Conservation (phyloP, 2,888 invertebrate genomes). For the Urechis unicinctus region DNA sequence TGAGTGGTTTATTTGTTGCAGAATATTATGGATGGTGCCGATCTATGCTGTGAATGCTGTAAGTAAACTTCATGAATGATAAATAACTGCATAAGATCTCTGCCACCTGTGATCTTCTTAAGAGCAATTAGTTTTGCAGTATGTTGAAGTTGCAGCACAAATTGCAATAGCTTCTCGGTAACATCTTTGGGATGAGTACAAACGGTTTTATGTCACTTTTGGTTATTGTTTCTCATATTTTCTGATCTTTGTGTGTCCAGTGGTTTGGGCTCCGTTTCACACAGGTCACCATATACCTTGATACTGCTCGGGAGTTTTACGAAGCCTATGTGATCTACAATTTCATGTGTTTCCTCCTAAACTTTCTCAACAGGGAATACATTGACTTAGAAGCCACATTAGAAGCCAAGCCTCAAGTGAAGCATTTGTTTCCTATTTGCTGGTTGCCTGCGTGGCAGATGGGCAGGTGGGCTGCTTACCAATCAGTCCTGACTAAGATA, state of each 20-base stretch:
- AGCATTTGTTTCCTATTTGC: conserved; percentile 85
- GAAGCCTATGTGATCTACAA: conserved; percentile 98
- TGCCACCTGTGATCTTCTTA: too few species aligned
- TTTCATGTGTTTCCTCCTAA: conserved; percentile 89
- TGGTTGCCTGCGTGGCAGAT: conserved; percentile 83
- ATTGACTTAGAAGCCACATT: conserved; percentile 68
- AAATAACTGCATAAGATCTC: too few species aligned
- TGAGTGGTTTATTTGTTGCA: conserved; percentile 48
- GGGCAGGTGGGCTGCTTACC: conserved; percentile 68
- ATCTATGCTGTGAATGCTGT: conserved; percentile 92
- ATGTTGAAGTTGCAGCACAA: too few species aligned
- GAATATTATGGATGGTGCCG: conserved; percentile 95
- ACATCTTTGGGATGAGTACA: not conserved
- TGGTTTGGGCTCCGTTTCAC: conserved; percentile 86
- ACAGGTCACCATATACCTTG: conserved; percentile 81
- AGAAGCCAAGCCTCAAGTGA: conserved; percentile 67
- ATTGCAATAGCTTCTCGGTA: too few species aligned
- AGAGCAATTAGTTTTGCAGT: too few species aligned
- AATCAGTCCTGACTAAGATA: not conserved
- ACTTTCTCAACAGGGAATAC: conserved; percentile 75
- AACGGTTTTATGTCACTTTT: not conserved
- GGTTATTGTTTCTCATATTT: not conserved
- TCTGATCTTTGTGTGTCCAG: conserved; percentile 43
- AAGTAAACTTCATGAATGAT: conserved; percentile 51
- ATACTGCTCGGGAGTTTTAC: conserved; percentile 88